A percentile compares a stretch with the other conserved stretches of the same genome.
Evolutionary conservation across 2,113 vertebrate species (phyloP).

Genomic region (Dasyurus viverrinus): DNA sequence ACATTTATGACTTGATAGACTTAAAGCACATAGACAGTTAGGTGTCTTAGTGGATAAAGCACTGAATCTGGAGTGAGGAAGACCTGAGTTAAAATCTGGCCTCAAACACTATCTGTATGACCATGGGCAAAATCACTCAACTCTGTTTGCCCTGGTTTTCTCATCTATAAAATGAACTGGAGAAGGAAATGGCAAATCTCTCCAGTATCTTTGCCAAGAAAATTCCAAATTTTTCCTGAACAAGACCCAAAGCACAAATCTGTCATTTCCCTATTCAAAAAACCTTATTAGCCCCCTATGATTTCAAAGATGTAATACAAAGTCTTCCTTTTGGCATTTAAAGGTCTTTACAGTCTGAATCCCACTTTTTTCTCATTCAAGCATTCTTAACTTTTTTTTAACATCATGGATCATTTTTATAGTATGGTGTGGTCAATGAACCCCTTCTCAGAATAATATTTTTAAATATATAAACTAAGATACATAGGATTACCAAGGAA

Average conservation of each 20-base stretch:
- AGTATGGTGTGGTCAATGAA: background rate
- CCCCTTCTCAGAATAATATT: background rate
- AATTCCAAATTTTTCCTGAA: background rate
- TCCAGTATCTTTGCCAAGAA: background rate
- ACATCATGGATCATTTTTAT: background rate
- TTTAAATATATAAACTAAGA: background rate
- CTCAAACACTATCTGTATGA: background rate
- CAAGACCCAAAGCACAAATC: background rate
- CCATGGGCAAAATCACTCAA: background rate
- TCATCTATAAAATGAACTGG: background rate
- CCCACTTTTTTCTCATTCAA: background rate
- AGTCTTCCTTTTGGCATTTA: background rate
- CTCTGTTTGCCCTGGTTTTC: background rate
- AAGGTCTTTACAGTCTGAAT: background rate
- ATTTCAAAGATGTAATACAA: background rate
- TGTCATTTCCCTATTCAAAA: background rate
- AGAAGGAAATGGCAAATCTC: background rate
- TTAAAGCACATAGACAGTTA: background rate
- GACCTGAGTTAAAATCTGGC: background rate
- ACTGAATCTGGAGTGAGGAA: background rate
- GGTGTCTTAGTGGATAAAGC: background rate
- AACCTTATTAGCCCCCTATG: background rate
- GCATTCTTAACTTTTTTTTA: background rate
- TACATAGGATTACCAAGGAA: background rate
- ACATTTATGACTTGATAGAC: background rate